Conservation (phyloP, 2,888 invertebrate species). For the Flexamia atlantica region DNA sequence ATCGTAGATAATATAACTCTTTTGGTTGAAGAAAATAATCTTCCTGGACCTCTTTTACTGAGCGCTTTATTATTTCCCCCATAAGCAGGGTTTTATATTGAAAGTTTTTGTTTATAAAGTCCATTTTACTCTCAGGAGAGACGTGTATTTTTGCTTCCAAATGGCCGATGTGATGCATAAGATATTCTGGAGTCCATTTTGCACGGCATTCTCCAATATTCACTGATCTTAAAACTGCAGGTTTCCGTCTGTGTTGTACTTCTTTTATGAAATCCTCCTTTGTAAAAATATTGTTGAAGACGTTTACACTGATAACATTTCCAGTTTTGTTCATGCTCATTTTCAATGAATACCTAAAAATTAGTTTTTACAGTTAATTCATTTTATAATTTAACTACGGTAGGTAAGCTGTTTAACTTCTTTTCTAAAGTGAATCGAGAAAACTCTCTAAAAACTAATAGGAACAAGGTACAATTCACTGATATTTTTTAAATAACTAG, state of each 20-base stretch:
- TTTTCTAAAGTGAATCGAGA: too few relatives aligned
- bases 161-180: conserved; percentile 73
- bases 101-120: conserved; percentile 77
- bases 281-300: conserved; percentile 26
- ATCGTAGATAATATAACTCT: conserved; percentile 72
- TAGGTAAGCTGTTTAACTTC: too few relatives aligned
- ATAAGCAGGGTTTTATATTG: conserved; percentile 74
- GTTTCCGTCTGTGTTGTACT: conserved; percentile 70
- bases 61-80: conserved; percentile 41
- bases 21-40: conserved; percentile 72
- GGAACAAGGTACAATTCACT: too few relatives aligned
- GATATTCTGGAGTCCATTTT: conserved; percentile 76
- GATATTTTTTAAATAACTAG: too few relatives aligned
- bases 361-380: not conserved
- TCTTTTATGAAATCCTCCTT: conserved; percentile 53
- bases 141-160: conserved; percentile 76
- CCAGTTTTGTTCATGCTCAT: conserved; percentile 29
- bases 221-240: conserved; percentile 74
- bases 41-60: conserved; percentile 70
- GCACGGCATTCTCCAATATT: conserved; percentile 75
- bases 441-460: too few relatives aligned
- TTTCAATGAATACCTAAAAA: not conserved
- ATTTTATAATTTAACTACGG: too few relatives aligned
- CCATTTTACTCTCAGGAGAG: conserved; percentile 74
- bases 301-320: conserved; percentile 10